Evolutionary conservation across 2,797 vertebrate genomes (phyloP).

Genomic region (Tapirus indicus): DNA sequence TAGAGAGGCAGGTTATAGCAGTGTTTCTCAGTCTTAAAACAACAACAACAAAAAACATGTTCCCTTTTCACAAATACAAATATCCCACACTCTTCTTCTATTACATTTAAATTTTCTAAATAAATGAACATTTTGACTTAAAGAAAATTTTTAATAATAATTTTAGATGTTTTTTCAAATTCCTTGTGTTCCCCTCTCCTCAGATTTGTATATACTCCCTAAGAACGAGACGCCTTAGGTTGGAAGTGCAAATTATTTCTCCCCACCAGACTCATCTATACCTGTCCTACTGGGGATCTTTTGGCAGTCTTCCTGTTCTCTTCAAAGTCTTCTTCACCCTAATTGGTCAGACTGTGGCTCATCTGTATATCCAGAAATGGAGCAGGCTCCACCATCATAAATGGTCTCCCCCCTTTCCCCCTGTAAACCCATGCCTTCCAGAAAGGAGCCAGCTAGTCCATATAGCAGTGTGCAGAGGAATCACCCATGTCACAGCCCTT

Average conservation of each 20-base stretch:
- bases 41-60: neutral
- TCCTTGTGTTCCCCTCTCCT: neutral
- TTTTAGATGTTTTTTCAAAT: neutral
- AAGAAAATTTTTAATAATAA: neutral
- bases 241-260: conserved; percentile 3
- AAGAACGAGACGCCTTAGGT: neutral
- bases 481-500: neutral
- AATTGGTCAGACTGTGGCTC: neutral
- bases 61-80: neutral
- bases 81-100: neutral
- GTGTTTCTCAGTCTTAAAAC: neutral
- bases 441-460: neutral
- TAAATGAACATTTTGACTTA: conserved; percentile 12
- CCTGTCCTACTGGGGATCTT: neutral
- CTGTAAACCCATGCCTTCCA: neutral
- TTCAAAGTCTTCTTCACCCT: neutral
- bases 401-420: neutral
- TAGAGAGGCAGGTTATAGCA: neutral
- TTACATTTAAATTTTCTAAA: conserved; percentile 45
- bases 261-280: neutral
- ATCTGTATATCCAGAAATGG: neutral
- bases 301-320: neutral
- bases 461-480: neutral
- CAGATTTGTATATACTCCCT: neutral
- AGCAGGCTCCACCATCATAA: neutral